phyloP scores from a whole-genome alignment of 2,888 invertebrate species.

The Strigamia crassipes region DNA sequence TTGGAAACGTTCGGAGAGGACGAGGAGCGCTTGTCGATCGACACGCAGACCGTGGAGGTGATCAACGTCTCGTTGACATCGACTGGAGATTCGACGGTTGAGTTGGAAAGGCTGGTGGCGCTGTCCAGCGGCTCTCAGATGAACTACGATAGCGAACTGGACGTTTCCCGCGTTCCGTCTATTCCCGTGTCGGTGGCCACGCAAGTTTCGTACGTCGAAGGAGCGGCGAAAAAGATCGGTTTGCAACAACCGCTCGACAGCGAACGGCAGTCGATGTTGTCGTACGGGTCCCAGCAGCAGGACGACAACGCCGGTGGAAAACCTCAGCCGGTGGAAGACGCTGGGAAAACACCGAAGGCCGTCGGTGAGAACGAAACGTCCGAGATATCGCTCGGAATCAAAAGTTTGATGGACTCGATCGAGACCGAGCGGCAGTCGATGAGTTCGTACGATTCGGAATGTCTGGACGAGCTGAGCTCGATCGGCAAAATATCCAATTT shows the following conservation, averaged over 20 bases:
- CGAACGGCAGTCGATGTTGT: not conserved
- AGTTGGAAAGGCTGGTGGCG: not conserved
- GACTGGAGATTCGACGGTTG: not conserved
- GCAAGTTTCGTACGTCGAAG: not conserved
- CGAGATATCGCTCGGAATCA: not conserved
- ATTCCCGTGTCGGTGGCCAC: not conserved
- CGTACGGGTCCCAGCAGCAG: not conserved
- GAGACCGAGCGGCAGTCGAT: not conserved
- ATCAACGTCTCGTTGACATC: not conserved
- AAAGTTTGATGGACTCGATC: not conserved
- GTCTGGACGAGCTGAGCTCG: not conserved
- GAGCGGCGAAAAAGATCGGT: not conserved
- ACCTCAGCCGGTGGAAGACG: no score
- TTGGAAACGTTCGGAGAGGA: constrained; percentile 17
- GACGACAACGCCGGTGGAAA: no score
- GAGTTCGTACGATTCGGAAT: not conserved
- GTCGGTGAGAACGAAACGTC: not conserved
- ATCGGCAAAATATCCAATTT: not conserved
- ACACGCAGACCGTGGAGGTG: not conserved
- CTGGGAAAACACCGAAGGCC: not conserved
- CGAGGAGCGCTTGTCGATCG: not conserved
- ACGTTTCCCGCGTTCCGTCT: not conserved
- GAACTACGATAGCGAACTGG: not conserved
- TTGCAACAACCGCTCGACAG: not conserved
- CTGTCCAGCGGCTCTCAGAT: not conserved